These are phyloP conservation scores for Pelvicachromis taeniatus DNA, from an alignment of 2,113 vertebrate genomes.

Conservation along the genomic window DNA sequence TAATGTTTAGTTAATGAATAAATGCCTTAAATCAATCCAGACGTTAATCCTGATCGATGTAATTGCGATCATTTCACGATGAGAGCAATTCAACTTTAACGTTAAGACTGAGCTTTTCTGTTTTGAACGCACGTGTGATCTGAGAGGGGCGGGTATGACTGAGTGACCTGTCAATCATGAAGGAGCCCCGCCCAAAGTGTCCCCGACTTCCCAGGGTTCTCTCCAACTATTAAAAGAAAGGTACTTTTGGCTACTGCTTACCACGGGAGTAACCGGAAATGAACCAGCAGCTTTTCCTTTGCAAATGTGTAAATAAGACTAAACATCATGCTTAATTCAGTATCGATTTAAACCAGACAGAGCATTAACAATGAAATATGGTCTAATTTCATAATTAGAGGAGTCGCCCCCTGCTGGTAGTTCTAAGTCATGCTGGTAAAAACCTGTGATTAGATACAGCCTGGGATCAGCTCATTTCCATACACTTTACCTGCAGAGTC, in stretches of 20 bases:
- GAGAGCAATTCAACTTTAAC: background rate
- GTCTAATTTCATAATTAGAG: background rate
- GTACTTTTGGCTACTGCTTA: background rate
- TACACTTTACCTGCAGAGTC: background rate
- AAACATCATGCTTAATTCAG: background rate
- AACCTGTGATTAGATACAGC: background rate
- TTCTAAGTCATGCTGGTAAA: background rate
- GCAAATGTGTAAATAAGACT: background rate
- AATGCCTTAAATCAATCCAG: background rate
- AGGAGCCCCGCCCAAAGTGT: background rate
- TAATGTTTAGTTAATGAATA: background rate
- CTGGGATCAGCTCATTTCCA: background rate
- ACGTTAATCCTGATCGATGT: background rate
- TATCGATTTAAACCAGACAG: background rate
- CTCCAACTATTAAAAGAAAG: background rate
- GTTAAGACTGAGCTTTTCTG: background rate
- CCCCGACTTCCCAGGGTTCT: background rate
- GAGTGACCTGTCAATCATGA: background rate
- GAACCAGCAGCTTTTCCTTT: background rate
- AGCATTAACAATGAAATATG: background rate
- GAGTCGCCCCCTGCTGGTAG: background rate
- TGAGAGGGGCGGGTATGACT: background rate
- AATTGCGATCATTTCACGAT: background rate
- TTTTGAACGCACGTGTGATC: background rate
- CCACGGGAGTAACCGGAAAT: background rate